phyloP scores from a whole-genome alignment of 1,140 invertebrate genomes.

The Pseudobourletiella spinata region DNA sequence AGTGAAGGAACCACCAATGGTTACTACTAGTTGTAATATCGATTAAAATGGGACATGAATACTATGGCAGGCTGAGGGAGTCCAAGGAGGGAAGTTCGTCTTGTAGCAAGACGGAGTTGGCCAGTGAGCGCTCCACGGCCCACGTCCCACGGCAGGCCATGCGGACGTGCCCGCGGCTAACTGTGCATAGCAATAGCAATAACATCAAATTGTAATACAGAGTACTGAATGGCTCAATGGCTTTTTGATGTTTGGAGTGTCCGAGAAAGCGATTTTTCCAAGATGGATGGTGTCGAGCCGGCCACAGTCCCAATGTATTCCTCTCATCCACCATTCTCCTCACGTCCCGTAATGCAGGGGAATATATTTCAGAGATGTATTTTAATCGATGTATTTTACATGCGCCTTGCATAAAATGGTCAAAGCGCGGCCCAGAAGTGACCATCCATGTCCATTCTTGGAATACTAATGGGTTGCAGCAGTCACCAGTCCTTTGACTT shows the following conservation, averaged over 20 bases:
- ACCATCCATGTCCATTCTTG: conserved; percentile 27
- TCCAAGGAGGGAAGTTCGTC: too few relatives aligned
- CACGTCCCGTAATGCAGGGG: conserved; percentile 29
- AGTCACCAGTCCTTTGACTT: background rate
- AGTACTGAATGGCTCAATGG: conserved; percentile 8
- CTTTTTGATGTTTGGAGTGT: conserved; percentile 20
- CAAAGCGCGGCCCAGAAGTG: conserved; percentile 35
- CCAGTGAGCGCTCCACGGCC: too few relatives aligned
- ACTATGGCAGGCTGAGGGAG: too few relatives aligned
- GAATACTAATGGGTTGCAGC: conserved; percentile 33
- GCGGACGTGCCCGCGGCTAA: too few relatives aligned
- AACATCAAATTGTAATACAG: conserved; percentile 5
- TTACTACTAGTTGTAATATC: background rate
- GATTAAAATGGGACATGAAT: too few relatives aligned
- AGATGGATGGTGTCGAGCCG: conserved; percentile 14
- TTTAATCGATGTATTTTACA: conserved; percentile 38
- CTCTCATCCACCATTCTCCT: conserved; percentile 20
- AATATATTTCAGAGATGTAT: conserved; percentile 35
- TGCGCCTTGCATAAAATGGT: conserved; percentile 37
- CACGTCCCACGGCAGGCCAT: too few relatives aligned
- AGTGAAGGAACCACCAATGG: background rate
- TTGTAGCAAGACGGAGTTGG: too few relatives aligned
- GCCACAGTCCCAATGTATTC: background rate
- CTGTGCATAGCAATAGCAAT: too few relatives aligned
- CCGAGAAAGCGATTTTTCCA: conserved; percentile 21